Base-by-base conservation (phyloP, 2,888 invertebrate genomes). In the Eilema caniola region DNA sequence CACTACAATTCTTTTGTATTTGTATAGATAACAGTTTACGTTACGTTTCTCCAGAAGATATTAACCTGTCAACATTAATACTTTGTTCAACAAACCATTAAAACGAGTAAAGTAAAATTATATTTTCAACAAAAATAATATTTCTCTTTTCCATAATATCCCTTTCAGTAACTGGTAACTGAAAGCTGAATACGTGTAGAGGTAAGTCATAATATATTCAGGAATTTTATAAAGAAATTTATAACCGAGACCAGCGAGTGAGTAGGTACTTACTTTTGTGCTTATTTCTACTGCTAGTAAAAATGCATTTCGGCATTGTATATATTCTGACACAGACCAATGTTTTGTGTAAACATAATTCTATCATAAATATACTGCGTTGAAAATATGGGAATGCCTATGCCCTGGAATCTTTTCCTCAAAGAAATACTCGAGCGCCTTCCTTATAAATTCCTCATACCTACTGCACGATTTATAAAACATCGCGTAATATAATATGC, bases 161-260 rank as follows among this genome's bases (percentile, higher is more conserved):
- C n/a, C 10, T 53, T 53, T 53, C 53, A 53, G 53, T 53, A 53
- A n/a, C 53, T 53, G 53, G 53, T 53, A 53, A 53, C 53, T 53
- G 53, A 53, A 53, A 53, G 53, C 53, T 53, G 53, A 53, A 53
- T 53, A 37, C 33, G 20, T 20, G 53, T n/a, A 47, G 47, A 47
- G 41, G 47, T 47, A n/a, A 53, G 53, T 53, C 53, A 53, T 53
- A 53, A 53, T 53, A 65, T 62, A 56, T 16, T 64, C 63, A 71
- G 31, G 47, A 67, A 56, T 71, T 64, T 41, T 53, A 70, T 62
- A 16, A 41, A 74, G 24, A 56, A 59, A 41, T 64, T 47, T n/a
- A 23, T 28, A 62, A 56, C 62, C 62, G 53, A n/a, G 10, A 53
- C 53, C 53, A 20, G 53, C 53, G 53, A 53, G 20, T 10, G 53